A percentile compares a stretch with the other conserved stretches of the same genome.
Evolutionary conservation across 2,888 invertebrate species (phyloP).

Genomic region (Macrosiphum euphorbiae): DNA sequence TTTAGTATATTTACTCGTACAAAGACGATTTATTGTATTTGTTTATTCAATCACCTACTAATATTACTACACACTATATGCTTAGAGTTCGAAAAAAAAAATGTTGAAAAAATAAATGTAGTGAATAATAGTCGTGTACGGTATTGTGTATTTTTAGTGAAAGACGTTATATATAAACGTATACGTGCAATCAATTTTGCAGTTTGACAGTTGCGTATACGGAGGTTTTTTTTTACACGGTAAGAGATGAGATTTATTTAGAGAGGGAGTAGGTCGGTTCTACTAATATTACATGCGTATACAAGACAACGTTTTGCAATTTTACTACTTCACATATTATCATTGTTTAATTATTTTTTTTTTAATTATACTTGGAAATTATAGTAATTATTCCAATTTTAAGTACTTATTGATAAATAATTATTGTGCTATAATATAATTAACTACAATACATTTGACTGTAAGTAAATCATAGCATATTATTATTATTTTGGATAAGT

Average conservation of each 20-base stretch:
- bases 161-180: background rate
- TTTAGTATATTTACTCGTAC: background rate
- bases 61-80: background rate
- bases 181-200: background rate
- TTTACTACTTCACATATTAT: background rate
- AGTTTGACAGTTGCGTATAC: background rate
- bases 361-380: background rate
- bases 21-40: constrained; percentile 4
- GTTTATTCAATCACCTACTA: background rate
- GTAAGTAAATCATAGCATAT: too few species aligned
- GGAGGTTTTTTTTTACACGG: background rate
- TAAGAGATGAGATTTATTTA: background rate
- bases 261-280: background rate
- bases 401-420: background rate
- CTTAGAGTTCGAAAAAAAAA: background rate
- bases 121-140: background rate
- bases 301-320: background rate
- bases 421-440: background rate
- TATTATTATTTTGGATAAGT: too few species aligned
- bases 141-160: background rate
- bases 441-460: background rate
- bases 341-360: background rate
- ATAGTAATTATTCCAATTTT: background rate
- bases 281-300: background rate
- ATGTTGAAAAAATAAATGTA: background rate